Evolutionary conservation across 1,140 invertebrate species (phyloP).

Genomic region (Bombus impatiens): DNA sequence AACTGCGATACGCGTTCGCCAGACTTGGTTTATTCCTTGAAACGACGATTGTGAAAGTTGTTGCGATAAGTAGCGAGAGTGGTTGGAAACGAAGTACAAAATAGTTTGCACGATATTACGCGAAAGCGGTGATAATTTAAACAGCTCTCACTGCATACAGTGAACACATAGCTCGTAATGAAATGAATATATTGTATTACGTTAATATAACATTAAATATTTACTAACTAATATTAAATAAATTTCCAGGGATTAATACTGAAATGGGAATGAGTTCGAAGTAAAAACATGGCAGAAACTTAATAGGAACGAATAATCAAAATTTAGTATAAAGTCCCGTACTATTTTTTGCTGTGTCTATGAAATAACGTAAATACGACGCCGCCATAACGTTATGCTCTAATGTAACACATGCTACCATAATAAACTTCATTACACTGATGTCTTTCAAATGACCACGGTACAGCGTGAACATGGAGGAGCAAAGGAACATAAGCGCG

Average conservation of each 20-base stretch:
- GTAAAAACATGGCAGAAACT: too few species aligned
- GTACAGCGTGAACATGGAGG: not conserved
- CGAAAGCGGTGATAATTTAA: too few species aligned
- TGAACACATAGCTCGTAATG: too few species aligned
- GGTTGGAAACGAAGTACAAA: not conserved
- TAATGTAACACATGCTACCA: constrained; percentile 5
- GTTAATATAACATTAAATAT: not conserved
- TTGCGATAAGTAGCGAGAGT: constrained; percentile 4
- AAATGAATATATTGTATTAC: too few species aligned
- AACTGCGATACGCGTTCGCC: not conserved
- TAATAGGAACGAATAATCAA: not conserved
- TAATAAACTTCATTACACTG: constrained; percentile 32
- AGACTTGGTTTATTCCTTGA: constrained; percentile 30
- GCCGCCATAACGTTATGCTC: not conserved
- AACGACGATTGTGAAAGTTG: constrained; percentile 21
- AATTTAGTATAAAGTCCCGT: not conserved
- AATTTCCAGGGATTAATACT: not conserved
- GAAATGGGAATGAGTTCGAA: too few species aligned
- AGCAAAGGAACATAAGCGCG: not conserved
- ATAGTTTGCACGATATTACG: not conserved
- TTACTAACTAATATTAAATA: not conserved
- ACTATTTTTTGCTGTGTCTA: not conserved
- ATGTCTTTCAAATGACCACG: constrained; percentile 28
- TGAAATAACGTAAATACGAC: constrained; percentile 10
- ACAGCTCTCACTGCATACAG: too few species aligned